Evolutionary conservation across 2,797 vertebrate genomes (phyloP), one percentile per base, ranked within the genome.

Genomic region (Crypturellus tataupa): DNA sequence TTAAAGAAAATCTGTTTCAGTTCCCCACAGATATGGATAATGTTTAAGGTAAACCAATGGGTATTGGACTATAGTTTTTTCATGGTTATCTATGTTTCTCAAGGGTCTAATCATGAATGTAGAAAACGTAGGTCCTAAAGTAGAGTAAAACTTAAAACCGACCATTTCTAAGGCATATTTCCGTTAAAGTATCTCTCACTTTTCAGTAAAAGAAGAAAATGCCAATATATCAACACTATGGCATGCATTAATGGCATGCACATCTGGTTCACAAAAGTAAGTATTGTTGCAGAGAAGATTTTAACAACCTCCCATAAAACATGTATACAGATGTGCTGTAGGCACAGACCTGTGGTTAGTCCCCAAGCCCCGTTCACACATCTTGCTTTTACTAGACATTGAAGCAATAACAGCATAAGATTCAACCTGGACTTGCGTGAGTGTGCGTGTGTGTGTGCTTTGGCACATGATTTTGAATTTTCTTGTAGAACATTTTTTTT

Each of bases 1-100:
- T 79, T 80, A 77, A 81, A 94, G 80, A 87, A 71, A 92, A 87
- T 84, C 71, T 82, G 21, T 7, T 93, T 90, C 60, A 1, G 8
- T 72, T 83, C 72, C 70, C 68, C 89, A 59, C 75, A 81, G 80
- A 15, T 79, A 67, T 14, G 27, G 39, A 67, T 51, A 92, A 80
- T 65, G 39, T 6, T 85, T 90, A 71, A 82, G 69, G 55, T 18
- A 76, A 18, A 58, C 20, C 46, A 65, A 12, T 33, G 58, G 37
- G 33, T 78, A 62, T 65, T 77, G 53, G 42, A 56, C 65, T 76
- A 73, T n/a, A 60, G 33, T 49, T 73, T 55, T 7, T 68, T 64
- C 6, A 1, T 62, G 56, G 40, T 16, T 80, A 7, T 14, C 16
- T 65, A 0, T 58, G 15, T 8, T 80, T 76, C 56, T 64, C 44